Percentiles rank a stretch among this genome's conserved stretches.
Evolutionary conservation across 2,888 invertebrate species (phyloP).

Genomic region (Anagyrus pseudococci): DNA sequence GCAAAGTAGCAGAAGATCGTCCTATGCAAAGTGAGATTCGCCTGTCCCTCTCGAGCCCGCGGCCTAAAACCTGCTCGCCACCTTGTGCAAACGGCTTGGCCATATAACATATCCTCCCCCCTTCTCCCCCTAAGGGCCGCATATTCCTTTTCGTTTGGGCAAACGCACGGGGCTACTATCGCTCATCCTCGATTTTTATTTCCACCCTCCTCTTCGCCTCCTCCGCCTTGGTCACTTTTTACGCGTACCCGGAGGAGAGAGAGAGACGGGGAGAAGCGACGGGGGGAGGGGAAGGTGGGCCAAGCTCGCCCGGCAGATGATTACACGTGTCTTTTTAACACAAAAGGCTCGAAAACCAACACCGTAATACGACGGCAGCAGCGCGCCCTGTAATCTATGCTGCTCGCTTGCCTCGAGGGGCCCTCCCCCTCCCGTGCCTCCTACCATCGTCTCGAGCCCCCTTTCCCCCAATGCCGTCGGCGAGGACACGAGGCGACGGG

Average conservation of each 20-base stretch:
- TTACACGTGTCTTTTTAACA: conserved; percentile 62
- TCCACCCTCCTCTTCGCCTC: conserved; percentile 1
- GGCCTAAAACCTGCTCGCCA: no score
- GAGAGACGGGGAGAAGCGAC: no score
- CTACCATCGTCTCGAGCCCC: background rate
- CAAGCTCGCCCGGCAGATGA: conserved; percentile 45
- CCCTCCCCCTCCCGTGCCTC: conserved; percentile 13
- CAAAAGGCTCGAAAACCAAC: conserved; percentile 64
- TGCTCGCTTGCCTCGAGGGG: conserved; percentile 20
- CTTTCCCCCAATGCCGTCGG: no score
- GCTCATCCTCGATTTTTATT: no score
- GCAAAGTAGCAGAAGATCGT: no score
- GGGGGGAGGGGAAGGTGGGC: background rate
- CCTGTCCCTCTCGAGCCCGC: no score
- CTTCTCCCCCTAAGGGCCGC: no score
- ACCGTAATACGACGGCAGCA: conserved; percentile 60
- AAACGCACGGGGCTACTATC: no score
- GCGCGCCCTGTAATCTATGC: conserved; percentile 60
- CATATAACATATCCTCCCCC: no score
- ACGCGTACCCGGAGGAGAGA: background rate
- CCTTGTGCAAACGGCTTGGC: no score
- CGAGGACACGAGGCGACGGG: conserved; percentile 31
- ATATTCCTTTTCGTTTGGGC: no score
- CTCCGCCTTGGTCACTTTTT: conserved; percentile 6
- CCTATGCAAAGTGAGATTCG: no score